phyloP scores from a whole-genome alignment of 2,797 vertebrate genomes.

The Tapera naevia region DNA sequence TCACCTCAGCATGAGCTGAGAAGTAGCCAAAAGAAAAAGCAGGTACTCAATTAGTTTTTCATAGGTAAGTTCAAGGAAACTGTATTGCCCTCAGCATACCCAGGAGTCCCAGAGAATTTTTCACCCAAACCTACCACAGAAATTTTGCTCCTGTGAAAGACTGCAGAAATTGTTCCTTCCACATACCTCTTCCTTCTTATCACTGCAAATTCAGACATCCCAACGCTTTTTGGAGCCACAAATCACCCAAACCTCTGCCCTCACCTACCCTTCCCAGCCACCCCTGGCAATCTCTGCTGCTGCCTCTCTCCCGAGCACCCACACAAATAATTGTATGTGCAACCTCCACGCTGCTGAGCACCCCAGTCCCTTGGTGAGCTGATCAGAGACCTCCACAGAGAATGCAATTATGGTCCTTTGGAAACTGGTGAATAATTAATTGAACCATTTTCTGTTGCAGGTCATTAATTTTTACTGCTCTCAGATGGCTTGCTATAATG shows the following conservation, averaged over 20 bases:
- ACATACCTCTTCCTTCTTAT: neutral
- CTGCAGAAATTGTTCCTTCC: neutral
- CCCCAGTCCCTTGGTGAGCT: neutral
- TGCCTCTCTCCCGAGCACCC: neutral
- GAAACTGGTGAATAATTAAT: constrained; percentile 45
- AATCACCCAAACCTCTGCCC: neutral
- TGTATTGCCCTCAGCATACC: neutral
- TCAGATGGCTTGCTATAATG: neutral
- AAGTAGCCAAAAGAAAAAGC: neutral
- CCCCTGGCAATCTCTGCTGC: neutral
- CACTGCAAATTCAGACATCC: neutral
- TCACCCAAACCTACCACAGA: neutral
- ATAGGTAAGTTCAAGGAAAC: neutral
- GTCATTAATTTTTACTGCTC: constrained; percentile 43
- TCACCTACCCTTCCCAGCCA: neutral
- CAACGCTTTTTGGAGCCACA: neutral
- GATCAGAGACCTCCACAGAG: neutral
- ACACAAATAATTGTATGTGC: neutral
- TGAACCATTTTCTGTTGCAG: neutral
- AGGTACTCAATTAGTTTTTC: neutral
- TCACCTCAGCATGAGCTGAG: neutral
- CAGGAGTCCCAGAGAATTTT: neutral
- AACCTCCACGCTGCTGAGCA: accelerated
- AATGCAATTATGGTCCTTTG: neutral
- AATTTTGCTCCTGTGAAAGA: neutral